These are phyloP conservation scores for Microtus oregoni DNA, from an alignment of 2,113 vertebrate genomes.

Conservation along the genomic window DNA sequence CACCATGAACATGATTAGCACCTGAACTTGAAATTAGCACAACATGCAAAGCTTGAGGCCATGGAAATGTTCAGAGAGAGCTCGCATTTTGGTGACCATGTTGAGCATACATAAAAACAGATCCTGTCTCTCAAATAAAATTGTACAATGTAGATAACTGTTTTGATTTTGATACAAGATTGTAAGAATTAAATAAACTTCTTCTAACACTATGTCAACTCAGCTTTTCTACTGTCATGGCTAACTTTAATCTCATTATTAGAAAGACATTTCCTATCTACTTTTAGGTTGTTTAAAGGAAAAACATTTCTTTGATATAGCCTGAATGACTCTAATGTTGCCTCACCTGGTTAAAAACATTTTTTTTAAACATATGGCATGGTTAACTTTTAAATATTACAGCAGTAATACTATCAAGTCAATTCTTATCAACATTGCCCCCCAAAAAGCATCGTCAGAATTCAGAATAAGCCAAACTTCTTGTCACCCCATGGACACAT, in stretches of 20 bases:
- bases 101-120: background rate
- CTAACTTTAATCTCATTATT: constrained; percentile 11
- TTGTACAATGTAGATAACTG: constrained; percentile 21
- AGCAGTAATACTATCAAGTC: background rate
- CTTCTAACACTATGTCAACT: background rate
- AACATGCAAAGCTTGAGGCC: background rate
- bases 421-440: background rate
- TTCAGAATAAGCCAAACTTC: background rate
- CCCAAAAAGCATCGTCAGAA: background rate
- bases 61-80: background rate
- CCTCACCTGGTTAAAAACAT: background rate
- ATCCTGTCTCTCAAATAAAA: background rate
- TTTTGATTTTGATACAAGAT: background rate
- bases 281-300: background rate
- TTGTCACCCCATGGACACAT: background rate
- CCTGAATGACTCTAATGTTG: constrained; percentile 13
- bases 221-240: background rate
- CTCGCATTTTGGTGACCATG: background rate
- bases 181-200: background rate
- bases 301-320: constrained; percentile 38
- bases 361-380: background rate
- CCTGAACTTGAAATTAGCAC: constrained; percentile 36
- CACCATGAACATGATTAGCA: constrained; percentile 43
- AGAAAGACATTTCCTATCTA: background rate
- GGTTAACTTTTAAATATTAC: constrained; percentile 8